Percentiles rank a stretch among this genome's conserved stretches.
phyloP scores from a whole-genome alignment of 2,797 vertebrate genomes.

The Centropyge bicolor region DNA sequence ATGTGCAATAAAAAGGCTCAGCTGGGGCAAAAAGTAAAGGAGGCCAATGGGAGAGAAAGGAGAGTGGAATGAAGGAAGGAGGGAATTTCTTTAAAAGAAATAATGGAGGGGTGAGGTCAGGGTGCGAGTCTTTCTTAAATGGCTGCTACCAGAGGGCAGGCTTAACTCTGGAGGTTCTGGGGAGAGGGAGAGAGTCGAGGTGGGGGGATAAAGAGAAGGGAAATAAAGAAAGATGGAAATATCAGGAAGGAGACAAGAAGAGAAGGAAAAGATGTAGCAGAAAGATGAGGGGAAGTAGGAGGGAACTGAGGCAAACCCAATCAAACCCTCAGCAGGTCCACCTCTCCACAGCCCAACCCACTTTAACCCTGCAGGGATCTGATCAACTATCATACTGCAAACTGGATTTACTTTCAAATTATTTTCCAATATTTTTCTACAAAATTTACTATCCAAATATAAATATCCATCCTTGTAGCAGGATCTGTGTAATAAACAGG shows the following conservation, averaged over 20 bases:
- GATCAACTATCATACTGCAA: background rate
- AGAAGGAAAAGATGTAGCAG: constrained; percentile 41
- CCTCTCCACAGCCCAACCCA: background rate
- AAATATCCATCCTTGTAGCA: background rate
- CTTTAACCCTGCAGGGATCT: background rate
- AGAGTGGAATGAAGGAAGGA: constrained; percentile 83
- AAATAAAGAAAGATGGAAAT: constrained; percentile 36
- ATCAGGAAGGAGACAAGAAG: constrained; percentile 22
- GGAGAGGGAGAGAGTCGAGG: constrained; percentile 69
- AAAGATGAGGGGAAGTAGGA: constrained; percentile 21
- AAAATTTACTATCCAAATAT: background rate
- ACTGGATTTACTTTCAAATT: background rate
- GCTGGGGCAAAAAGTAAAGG: constrained; percentile 90
- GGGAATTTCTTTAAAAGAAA: constrained; percentile 84
- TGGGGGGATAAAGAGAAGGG: constrained; percentile 78
- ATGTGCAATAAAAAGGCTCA: constrained; percentile 91
- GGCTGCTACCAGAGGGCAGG: constrained; percentile 84
- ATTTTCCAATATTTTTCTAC: background rate
- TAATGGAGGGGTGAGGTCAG: constrained; percentile 86
- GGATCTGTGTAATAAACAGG: constrained; percentile 28
- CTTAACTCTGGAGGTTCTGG: constrained; percentile 81
- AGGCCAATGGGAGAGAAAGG: constrained; percentile 76
- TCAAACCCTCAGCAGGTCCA: constrained; percentile 14
- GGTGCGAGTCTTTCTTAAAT: constrained; percentile 85
- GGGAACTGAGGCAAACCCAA: constrained; percentile 13